Evolutionary conservation across 2,797 vertebrate genomes (phyloP).

Genomic region (Lithobates pipiens): DNA sequence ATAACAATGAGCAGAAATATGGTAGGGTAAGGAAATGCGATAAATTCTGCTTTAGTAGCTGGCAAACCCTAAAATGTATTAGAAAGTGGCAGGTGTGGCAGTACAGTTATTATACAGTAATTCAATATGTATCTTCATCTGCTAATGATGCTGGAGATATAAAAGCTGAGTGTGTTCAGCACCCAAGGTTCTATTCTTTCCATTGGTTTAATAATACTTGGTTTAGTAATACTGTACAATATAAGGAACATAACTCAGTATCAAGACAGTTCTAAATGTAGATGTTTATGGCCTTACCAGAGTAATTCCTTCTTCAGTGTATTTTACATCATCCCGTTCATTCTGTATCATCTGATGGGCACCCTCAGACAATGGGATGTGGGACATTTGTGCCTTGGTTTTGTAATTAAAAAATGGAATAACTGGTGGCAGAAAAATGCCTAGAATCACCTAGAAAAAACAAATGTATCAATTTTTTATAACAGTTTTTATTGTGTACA

Average conservation of each 20-base stretch:
- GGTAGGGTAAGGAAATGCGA: not conserved
- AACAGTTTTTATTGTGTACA: not conserved
- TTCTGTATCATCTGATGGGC: slow-evolving; percentile 57
- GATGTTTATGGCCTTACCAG: slow-evolving; percentile 41
- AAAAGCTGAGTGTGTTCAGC: not conserved
- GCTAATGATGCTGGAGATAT: too few species aligned
- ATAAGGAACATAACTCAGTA: too few species aligned
- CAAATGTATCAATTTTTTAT: not conserved
- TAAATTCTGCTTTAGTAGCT: too few species aligned
- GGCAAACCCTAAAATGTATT: too few species aligned
- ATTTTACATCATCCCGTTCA: slow-evolving; percentile 41
- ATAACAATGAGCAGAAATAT: not conserved
- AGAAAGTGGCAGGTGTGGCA: too few species aligned
- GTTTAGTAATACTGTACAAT: not conserved
- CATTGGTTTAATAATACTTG: too few species aligned
- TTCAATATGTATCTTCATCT: too few species aligned
- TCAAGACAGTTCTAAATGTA: not conserved
- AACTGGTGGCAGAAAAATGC: slow-evolving; percentile 60
- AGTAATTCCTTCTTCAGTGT: slow-evolving; percentile 37
- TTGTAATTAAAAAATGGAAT: slow-evolving; percentile 61
- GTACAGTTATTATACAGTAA: too few species aligned
- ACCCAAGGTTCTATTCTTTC: not conserved
- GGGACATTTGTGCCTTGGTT: slow-evolving; percentile 63
- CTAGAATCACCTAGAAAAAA: slow-evolving; percentile 59
- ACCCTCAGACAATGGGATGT: slow-evolving; percentile 62